Conservation (phyloP, 2,888 invertebrate genomes). For the Agriopis leucophaearia region DNA sequence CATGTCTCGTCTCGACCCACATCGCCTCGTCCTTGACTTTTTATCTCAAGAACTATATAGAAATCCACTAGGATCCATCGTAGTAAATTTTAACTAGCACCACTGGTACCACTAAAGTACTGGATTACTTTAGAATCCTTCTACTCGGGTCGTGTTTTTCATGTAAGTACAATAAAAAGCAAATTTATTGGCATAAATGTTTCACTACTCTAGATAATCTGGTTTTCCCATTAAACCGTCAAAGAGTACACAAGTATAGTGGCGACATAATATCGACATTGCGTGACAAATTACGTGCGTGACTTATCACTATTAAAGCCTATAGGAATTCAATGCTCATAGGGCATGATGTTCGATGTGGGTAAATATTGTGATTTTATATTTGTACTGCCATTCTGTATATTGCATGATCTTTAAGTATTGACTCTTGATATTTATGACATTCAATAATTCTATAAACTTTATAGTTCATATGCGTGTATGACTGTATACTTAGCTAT, state of each 20-base stretch:
- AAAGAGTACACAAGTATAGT: constrained; percentile 23
- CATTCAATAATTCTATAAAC: background rate
- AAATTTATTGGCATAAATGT: background rate
- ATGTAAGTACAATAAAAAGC: background rate
- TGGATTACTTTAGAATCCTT: no score
- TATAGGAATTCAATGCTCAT: constrained; percentile 14
- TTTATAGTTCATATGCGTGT: no score
- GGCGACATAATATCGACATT: constrained; percentile 30
- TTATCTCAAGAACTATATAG: constrained; percentile 5
- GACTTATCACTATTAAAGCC: constrained; percentile 22
- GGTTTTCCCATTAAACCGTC: constrained; percentile 21
- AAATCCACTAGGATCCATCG: no score
- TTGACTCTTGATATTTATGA: background rate
- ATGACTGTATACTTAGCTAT: no score
- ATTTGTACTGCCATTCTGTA: constrained; percentile 1
- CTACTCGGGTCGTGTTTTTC: no score
- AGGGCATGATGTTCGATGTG: background rate
- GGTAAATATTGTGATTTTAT: constrained; percentile 2
- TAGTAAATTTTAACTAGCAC: background rate
- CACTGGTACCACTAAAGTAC: no score
- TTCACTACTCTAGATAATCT: background rate
- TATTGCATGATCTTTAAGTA: background rate
- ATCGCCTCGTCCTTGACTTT: constrained; percentile 33
- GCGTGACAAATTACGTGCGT: constrained; percentile 40
- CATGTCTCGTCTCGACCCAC: constrained; percentile 40